Conservation (phyloP, 2,888 invertebrate genomes). For the Netelia virgata region DNA sequence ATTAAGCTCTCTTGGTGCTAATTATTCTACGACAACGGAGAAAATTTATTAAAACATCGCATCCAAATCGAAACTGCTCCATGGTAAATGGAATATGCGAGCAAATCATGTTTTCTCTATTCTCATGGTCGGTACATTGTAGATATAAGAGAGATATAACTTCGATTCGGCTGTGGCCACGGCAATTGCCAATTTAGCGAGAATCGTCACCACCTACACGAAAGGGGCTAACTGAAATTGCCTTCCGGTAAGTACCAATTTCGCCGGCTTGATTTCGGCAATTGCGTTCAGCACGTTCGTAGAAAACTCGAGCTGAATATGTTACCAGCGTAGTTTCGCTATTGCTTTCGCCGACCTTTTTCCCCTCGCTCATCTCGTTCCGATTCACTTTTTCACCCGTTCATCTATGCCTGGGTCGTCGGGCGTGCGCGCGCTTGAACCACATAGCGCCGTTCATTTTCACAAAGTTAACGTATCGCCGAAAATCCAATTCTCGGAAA, state of each 20-base stretch:
- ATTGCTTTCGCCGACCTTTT: not conserved
- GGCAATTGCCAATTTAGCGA: conserved; percentile 22
- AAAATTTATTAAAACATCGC: not conserved
- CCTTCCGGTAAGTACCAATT: conserved; percentile 22
- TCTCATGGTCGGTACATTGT: too few relatives aligned
- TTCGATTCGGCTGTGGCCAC: conserved; percentile 3
- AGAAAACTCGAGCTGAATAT: conserved; percentile 22
- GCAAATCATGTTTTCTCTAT: not conserved
- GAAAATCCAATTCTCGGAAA: conserved; percentile 10
- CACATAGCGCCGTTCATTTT: not conserved
- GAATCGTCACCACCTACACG: conserved; percentile 6
- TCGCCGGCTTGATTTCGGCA: conserved; percentile 26
- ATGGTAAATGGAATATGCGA: not conserved
- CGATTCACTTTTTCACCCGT: conserved; percentile 1
- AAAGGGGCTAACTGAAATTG: conserved; percentile 14
- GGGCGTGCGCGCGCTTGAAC: not conserved
- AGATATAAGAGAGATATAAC: too few relatives aligned
- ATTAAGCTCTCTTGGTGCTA: too few relatives aligned
- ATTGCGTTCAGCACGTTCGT: not conserved
- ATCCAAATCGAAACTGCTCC: not conserved
- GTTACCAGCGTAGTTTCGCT: not conserved
- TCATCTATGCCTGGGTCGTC: not conserved
- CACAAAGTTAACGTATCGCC: not conserved
- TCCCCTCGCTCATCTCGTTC: conserved; percentile 5
- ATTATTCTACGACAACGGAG: not conserved